Conservation (phyloP, 2,113 vertebrate species). For the Oncorhynchus masou region DNA sequence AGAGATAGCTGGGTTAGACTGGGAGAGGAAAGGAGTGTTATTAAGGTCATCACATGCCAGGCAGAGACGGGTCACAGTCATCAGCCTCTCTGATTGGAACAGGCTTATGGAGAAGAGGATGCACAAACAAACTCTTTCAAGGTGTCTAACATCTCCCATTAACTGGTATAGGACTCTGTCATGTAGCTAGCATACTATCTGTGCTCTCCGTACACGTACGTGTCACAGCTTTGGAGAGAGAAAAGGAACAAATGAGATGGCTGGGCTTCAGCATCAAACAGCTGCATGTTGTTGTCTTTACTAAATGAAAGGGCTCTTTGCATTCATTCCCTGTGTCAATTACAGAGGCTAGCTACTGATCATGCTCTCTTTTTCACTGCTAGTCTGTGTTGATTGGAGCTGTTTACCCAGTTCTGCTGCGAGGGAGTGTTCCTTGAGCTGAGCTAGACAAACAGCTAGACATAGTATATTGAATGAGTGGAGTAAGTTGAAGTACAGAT, state of each 20-base stretch:
- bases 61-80: constrained; percentile 59
- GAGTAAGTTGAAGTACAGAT: too few relatives aligned
- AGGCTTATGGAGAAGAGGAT: constrained; percentile 34
- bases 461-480: too few relatives aligned
- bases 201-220: constrained; percentile 38
- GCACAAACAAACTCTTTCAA: constrained; percentile 14
- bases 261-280: constrained; percentile 56
- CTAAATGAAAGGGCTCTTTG: constrained; percentile 51
- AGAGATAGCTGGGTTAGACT: constrained; percentile 47
- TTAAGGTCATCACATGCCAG: constrained; percentile 63
- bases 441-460: neutral
- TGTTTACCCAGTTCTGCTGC: neutral
- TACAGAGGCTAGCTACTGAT: constrained; percentile 45
- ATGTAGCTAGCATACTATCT: constrained; percentile 48
- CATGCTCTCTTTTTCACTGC: constrained; percentile 37
- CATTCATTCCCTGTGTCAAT: constrained; percentile 46
- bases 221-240: constrained; percentile 52
- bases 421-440: constrained; percentile 21
- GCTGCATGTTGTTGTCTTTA: constrained; percentile 54
- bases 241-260: constrained; percentile 67
- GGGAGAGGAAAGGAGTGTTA: constrained; percentile 43
- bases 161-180: constrained; percentile 44
- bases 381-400: constrained; percentile 39
- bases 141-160: neutral
- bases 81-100: constrained; percentile 64